Evolutionary conservation across 2,113 vertebrate genomes (phyloP), one percentile per base, ranked within the genome.

Genomic region (Larimichthys crocea): DNA sequence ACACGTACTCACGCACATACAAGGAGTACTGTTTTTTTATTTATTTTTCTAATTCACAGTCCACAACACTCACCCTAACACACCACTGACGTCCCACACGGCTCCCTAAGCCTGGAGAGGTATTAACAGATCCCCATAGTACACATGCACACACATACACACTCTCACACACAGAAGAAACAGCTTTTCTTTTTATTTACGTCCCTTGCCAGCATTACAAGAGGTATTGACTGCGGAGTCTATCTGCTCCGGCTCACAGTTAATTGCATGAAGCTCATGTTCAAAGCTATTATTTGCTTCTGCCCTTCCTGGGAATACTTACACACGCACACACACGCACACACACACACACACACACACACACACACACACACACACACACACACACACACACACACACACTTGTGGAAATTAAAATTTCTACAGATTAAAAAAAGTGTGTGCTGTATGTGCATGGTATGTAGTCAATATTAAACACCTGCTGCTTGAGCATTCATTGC

Each of bases 241-340:
- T 84, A 57, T 85, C 76, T 78, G 42, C 63, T 70, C 20, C 12
- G 16, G 74, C 44, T 85, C 79, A 67, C 78, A 72, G 84, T 86
- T 90, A 91, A 91, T 88, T 89, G 83, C 80, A 88, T 76, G 82
- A 79, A 82, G 81, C 82, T 73, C 72, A 84, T 84, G 86, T 89
- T 84, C 53, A 85, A 80, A 84, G 78, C 78, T 62, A 71, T 88
- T 89, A 90, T 88, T 85, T 46, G 3, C 46, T 57, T 71, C 49
- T 80, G 49, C 16, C 50, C 74, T 77, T 55, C n/a, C 20, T 55
- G 52, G 76, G 80, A 75, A 80, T 79, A 76, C n/a, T n/a, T n/a
- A n/a, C n/a, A n/a, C n/a, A n/a, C n/a, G n/a, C 31, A 71, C 64
- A 61, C 61, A 26, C 15, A 42, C 63, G 26, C 31, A 29, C 26